Evolutionary conservation across 2,888 invertebrate species (phyloP), one percentile per base, ranked within the genome.

Genomic region (Trisateles emortualis): DNA sequence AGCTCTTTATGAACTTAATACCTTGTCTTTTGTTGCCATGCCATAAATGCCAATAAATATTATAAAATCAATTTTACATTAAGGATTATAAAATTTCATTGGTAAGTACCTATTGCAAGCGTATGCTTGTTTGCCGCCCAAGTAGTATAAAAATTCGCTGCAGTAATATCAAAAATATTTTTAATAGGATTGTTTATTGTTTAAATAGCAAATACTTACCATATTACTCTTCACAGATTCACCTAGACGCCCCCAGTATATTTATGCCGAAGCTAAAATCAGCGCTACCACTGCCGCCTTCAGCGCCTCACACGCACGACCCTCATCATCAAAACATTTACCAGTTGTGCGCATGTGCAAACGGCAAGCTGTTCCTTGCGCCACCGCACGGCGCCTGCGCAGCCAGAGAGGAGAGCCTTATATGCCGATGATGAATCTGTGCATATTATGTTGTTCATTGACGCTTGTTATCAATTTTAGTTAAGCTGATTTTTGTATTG

Each of bases 281-380:
- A 10, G 95, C 94, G 1, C 81, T 94, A 54, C 94, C 94, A 5
- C 83, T 94, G 22, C 90, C 93, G 1, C 82, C 94, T 1, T 90
- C 94, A 19, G 78, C 92, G 6, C 78, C 91, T 9, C 94, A 94
- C 69, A 61, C 86, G 44, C 94, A 93, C 59, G 95, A 91, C 71
- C 91, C 93, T 0, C 91, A 92, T 50, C 93, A 94, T 81, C 94
- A 95, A 84, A 94, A 96, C 78, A 96, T 97, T 72, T 97, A 96
- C 89, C 98, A 98, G 88, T 91, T 98, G 68, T 98, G 98, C 90
- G 96, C 97, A 65, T 98, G 98, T 86, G 96, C 96, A 29, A 97
- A 96, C 83, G 98, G 98, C 38, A 96, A 97, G 83, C 93, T 98
- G 55, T 98, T 98, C 84, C 94, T 98, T 19, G 97, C 98, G 1